Base-by-base conservation (phyloP, 2,797 vertebrate species). In the Zalophus californianus region DNA sequence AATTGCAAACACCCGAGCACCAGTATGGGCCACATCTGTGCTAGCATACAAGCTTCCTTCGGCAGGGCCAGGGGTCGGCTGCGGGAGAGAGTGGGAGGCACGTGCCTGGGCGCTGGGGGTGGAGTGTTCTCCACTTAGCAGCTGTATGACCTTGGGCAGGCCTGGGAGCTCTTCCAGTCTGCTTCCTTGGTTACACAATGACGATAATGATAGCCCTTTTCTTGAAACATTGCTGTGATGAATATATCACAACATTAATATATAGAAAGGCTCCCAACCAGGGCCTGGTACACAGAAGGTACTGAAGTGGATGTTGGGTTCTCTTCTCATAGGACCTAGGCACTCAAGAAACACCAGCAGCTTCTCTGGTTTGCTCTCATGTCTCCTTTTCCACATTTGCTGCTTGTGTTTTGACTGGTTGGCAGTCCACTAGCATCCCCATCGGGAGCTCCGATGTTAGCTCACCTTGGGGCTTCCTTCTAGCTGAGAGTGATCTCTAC, bases 401-500 rank as follows among this genome's bases (percentile, higher is more conserved):
- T 56, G 23, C 56, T 35, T 50, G 12, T 18, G 16, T 75, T 89
- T 29, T 29, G 48, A 68, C 10, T 11, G 13, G 18, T 29, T 50
- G 56, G 68, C 29, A 16, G 4, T 9, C 58, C 3, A 5, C 3
- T 1, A 9, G 18, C 66, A 23, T 7, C 48, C 18, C 54, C 29
- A 32, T 25, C 3, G 14, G 72, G 62, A 0, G 16, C 35, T 38
- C 66, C 58, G 91, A 64, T 32, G 48, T 27, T 14, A 14, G 38
- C 18, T 64, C 50, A 29, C 10, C 62, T 2, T 0, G 32, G 38
- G 87, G 32, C 23, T 23, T 64, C 44, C 85, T 92, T 64, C 70
- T 3, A 41, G 72, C 21, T 0, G 0, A 25, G 44, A 25, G 7
- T 1, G 20, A 4, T 15, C 10, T 4, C 64, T 18, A 18, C 4